phyloP scores from a whole-genome alignment of 1,140 invertebrate genomes.

The Bombus huntii region DNA sequence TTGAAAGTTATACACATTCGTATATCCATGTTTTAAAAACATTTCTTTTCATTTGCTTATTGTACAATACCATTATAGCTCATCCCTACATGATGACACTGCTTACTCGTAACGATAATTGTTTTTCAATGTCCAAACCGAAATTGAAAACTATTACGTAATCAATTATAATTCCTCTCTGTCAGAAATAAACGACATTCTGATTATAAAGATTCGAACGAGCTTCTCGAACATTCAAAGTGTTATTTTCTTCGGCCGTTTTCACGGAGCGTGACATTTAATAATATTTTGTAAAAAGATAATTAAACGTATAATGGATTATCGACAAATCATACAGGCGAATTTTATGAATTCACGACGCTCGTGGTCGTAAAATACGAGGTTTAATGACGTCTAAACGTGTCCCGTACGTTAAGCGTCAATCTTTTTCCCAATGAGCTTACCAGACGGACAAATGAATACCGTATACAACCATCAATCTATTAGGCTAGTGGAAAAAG shows the following conservation, averaged over 20 bases:
- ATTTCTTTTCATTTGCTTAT: too few relatives aligned
- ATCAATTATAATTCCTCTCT: background rate
- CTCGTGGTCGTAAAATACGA: background rate
- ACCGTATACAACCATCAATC: background rate
- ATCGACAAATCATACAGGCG: too few relatives aligned
- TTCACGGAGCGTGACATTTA: background rate
- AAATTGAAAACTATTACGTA: background rate
- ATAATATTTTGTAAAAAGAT: background rate
- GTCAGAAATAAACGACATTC: background rate
- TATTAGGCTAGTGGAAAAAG: background rate
- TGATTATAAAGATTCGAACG: too few relatives aligned
- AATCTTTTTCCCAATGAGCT: background rate
- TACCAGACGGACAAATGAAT: constrained; percentile 4
- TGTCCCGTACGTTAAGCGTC: background rate
- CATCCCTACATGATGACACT: too few relatives aligned
- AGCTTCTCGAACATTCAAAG: background rate
- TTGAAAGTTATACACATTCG: background rate
- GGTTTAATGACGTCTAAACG: background rate
- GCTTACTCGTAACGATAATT: background rate
- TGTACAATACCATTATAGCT: too few relatives aligned
- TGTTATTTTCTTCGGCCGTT: background rate
- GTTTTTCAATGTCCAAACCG: background rate
- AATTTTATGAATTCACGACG: background rate
- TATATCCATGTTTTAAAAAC: background rate
- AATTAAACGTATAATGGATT: background rate